phyloP scores from a whole-genome alignment of 30 jellyfish, hydroid and myxozoan species.

The Pseudorhiza aurosa region DNA sequence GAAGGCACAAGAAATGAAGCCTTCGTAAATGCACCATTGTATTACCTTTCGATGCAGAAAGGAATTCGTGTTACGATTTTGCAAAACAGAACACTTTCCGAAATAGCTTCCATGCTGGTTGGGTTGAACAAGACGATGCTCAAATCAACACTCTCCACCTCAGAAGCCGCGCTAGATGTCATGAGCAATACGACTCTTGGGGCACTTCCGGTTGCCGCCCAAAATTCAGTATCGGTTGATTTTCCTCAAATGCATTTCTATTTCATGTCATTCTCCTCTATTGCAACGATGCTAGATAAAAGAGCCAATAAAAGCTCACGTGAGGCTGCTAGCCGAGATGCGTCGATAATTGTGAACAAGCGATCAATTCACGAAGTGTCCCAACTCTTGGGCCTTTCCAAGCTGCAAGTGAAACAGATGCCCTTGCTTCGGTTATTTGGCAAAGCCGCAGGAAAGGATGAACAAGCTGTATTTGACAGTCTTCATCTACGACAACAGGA shows the following conservation, averaged over 20 bases:
- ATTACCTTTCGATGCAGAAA: conserved; percentile 11
- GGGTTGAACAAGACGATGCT: background rate
- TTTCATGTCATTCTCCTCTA: conserved; percentile 35
- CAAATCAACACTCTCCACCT: background rate
- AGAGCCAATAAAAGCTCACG: background rate
- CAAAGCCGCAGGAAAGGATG: conserved; percentile 2
- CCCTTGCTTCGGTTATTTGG: conserved; percentile 8
- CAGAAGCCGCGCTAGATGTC: background rate
- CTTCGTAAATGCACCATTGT: conserved; percentile 13
- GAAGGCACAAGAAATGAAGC: background rate
- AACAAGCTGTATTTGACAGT: background rate
- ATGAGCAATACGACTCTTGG: conserved; percentile 1
- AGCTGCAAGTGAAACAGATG: background rate
- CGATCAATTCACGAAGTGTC: conserved; percentile 7
- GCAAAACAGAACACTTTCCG: conserved; percentile 13
- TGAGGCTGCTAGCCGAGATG: background rate
- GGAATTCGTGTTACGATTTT: background rate
- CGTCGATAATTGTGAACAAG: background rate
- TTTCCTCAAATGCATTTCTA: conserved; percentile 17
- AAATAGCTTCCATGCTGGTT: background rate
- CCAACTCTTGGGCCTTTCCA: conserved; percentile 4
- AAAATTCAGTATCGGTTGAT: background rate
- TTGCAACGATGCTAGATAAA: background rate
- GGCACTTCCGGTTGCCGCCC: conserved; percentile 1
- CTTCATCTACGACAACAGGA: background rate